Conservation (phyloP, 2,888 invertebrate species). For the Ommatoiulus sabulosus region DNA sequence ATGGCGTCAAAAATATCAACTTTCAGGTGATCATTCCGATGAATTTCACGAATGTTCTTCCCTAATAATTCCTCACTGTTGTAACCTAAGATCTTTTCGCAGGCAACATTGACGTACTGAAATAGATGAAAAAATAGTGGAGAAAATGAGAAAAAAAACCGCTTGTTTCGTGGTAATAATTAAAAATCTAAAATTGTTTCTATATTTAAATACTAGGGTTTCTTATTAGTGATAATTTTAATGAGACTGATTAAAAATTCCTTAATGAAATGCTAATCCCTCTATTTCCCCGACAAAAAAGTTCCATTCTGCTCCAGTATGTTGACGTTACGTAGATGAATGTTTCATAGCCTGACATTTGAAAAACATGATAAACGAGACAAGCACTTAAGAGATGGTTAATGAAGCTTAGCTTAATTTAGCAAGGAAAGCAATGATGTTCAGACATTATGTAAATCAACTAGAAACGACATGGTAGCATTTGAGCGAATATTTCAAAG, state of each 20-base stretch:
- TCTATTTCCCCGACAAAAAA: no score
- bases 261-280: no score
- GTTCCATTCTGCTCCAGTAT: no score
- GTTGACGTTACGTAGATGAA: neutral
- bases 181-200: neutral
- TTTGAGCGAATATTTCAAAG: no score
- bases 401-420: conserved; percentile 23
- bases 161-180: no score
- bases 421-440: no score
- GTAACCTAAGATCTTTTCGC: conserved; percentile 84
- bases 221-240: no score
- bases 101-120: conserved; percentile 88
- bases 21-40: conserved; percentile 69
- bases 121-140: conserved; percentile 62
- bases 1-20: conserved; percentile 66
- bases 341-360: conserved; percentile 17
- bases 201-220: no score
- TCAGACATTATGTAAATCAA: no score
- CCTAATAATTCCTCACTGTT: conserved; percentile 75
- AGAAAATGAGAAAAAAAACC: neutral
- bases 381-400: neutral
- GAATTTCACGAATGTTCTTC: conserved; percentile 73
- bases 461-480: no score
- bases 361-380: conserved; percentile 22
- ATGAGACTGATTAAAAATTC: no score